Evolutionary conservation across 1,140 invertebrate genomes (phyloP).

Genomic region (Caerostris darwini): DNA sequence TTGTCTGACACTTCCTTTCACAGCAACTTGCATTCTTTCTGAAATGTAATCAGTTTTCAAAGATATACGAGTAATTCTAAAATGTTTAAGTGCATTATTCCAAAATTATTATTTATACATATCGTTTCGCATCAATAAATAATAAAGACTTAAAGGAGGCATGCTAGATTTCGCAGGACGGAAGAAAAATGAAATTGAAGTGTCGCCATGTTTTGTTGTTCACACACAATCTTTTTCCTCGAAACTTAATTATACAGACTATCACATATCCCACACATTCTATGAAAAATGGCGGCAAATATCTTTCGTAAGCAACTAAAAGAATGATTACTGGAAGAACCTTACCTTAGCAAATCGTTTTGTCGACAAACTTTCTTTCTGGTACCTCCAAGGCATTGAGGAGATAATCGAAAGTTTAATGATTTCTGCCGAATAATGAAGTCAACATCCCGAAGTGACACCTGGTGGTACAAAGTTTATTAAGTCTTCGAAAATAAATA

Average conservation of each 20-base stretch:
- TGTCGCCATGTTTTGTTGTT: neutral
- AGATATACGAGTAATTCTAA: too few relatives aligned
- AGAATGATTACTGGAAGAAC: too few relatives aligned
- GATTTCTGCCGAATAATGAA: neutral
- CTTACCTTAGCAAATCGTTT: neutral
- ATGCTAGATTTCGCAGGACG: too few relatives aligned
- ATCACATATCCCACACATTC: neutral
- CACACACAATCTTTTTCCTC: neutral
- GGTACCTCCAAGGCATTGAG: neutral
- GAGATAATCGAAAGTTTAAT: neutral
- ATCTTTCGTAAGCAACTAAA: slow-evolving; percentile 11
- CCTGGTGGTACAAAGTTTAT: neutral
- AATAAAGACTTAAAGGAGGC: too few relatives aligned
- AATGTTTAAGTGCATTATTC: too few relatives aligned
- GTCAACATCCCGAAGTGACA: neutral
- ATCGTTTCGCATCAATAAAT: too few relatives aligned
- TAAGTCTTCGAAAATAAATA: neutral
- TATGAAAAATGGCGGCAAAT: neutral
- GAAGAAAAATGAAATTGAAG: neutral
- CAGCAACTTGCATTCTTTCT: too few relatives aligned
- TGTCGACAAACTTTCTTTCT: neutral
- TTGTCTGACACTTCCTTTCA: too few relatives aligned
- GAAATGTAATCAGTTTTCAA: too few relatives aligned
- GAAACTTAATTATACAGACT: neutral
- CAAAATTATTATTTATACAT: too few relatives aligned